Conservation (phyloP, 2,113 vertebrate species). For the Atractosteus spatula region DNA sequence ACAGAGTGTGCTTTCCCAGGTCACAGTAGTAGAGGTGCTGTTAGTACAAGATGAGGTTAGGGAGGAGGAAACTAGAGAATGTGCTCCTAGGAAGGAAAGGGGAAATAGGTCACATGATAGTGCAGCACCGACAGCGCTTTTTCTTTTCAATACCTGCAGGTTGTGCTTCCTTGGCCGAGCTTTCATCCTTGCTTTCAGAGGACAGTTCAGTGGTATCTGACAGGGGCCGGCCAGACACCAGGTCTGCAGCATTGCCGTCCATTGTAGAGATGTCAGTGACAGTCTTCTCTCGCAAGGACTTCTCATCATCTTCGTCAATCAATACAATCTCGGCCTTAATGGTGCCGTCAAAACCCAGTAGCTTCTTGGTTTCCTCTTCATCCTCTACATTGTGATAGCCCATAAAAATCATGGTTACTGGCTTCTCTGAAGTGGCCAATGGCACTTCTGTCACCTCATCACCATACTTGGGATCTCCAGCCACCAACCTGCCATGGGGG, state of each 20-base stretch:
- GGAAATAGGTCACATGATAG: conserved; percentile 89
- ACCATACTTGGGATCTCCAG: conserved; percentile 45
- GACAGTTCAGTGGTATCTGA: conserved; percentile 93
- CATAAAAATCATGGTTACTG: conserved; percentile 96
- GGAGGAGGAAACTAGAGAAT: conserved; percentile 60
- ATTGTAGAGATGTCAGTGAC: conserved; percentile 89
- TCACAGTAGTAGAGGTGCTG: conserved; percentile 81
- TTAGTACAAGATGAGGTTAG: conserved; percentile 80
- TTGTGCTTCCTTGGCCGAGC: conserved; percentile 76
- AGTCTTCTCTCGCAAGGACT: conserved; percentile 93
- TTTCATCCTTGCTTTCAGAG: conserved; percentile 90
- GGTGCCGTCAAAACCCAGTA: conserved; percentile 89
- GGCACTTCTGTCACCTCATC: conserved; percentile 49
- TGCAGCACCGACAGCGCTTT: conserved; percentile 97
- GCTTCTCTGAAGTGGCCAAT: conserved; percentile 73
- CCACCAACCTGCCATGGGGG: conserved; percentile 60
- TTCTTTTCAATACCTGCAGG: conserved; percentile 98
- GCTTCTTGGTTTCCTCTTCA: conserved; percentile 85
- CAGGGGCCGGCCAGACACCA: conserved; percentile 82
- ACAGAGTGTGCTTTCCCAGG: conserved; percentile 65
- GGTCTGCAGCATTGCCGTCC: conserved; percentile 90
- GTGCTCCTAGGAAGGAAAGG: conserved; percentile 63
- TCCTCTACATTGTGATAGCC: conserved; percentile 92
- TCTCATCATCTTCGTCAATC: conserved; percentile 93
- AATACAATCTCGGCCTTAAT: conserved; percentile 94